Evolutionary conservation across 2,888 invertebrate genomes (phyloP).

Genomic region (Caenorhabditis sulstoni): DNA sequence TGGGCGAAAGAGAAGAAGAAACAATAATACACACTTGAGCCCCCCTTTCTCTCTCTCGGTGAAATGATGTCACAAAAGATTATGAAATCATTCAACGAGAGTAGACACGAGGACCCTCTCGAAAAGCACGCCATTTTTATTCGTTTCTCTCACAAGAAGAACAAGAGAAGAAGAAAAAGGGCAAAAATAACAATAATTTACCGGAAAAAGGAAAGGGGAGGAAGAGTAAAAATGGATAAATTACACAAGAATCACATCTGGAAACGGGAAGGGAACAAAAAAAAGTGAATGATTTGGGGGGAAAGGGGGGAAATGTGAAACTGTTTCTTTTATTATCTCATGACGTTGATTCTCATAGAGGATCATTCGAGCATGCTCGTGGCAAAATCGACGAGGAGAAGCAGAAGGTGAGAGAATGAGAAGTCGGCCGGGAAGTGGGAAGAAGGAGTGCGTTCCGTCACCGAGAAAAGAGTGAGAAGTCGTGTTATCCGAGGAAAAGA

Average conservation of each 20-base stretch:
- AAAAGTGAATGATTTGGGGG: neutral
- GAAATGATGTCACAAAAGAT: constrained; percentile 8
- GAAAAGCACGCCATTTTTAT: neutral
- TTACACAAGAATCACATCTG: constrained; percentile 9
- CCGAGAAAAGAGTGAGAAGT: constrained; percentile 12
- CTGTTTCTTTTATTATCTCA: neutral
- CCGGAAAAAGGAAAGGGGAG: constrained; percentile 3
- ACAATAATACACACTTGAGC: constrained; percentile 44
- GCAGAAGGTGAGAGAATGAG: neutral
- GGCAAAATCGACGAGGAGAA: too few relatives aligned
- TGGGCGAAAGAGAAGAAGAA: constrained; percentile 2
- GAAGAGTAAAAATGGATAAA: constrained; percentile 10
- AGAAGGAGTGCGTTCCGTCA: constrained; percentile 47
- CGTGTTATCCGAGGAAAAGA: constrained; percentile 32
- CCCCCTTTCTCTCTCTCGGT: constrained; percentile 3
- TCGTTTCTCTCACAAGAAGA: neutral
- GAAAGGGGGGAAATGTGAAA: neutral
- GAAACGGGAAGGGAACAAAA: constrained; percentile 3
- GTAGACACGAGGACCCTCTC: neutral
- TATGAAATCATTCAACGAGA: constrained; percentile 13
- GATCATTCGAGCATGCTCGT: too few relatives aligned
- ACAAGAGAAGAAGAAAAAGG: neutral
- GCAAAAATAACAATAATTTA: constrained; percentile 19
- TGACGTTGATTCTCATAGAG: too few relatives aligned
- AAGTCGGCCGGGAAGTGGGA: constrained; percentile 3